phyloP scores from a whole-genome alignment of 53 echinoderm and acorn worm species.

The Mesocentrotus franciscanus region DNA sequence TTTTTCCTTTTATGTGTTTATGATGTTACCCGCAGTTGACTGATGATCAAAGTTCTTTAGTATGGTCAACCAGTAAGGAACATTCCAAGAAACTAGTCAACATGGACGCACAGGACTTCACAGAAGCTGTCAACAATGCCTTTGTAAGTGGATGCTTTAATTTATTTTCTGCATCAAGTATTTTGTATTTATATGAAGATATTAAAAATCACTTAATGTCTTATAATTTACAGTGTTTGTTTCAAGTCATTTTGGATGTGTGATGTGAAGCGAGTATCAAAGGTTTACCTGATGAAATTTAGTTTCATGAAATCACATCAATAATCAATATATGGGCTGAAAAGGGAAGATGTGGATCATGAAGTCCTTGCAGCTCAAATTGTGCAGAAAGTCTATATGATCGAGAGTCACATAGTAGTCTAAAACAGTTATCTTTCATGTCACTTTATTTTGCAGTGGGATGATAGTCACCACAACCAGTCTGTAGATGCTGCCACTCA shows the following conservation, averaged over 20 bases:
- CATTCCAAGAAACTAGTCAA: constrained; percentile 79
- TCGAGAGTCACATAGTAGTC: not conserved
- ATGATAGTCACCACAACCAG: constrained; percentile 81
- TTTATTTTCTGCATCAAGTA: not conserved
- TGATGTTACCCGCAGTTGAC: constrained; percentile 70
- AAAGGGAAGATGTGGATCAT: not conserved
- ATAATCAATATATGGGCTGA: no score
- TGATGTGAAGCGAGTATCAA: no score
- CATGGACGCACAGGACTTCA: constrained; percentile 91
- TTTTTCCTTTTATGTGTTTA: not conserved
- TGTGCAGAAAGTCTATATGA: not conserved
- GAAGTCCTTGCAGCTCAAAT: not conserved
- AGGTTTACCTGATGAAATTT: no score
- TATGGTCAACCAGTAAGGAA: constrained; percentile 91
- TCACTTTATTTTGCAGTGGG: constrained; percentile 74
- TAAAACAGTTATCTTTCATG: not conserved
- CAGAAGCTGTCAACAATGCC: constrained; percentile 96
- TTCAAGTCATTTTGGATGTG: no score
- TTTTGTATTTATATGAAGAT: not conserved
- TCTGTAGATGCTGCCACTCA: constrained; percentile 78
- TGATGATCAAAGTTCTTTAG: constrained; percentile 90
- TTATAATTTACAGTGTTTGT: not conserved
- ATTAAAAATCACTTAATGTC: not conserved
- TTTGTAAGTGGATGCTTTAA: constrained; percentile 79
- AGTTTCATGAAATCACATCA: no score